These are phyloP conservation scores for Mimachlamys varia DNA, from an alignment of 2,888 invertebrate species.

Conservation along the genomic window DNA sequence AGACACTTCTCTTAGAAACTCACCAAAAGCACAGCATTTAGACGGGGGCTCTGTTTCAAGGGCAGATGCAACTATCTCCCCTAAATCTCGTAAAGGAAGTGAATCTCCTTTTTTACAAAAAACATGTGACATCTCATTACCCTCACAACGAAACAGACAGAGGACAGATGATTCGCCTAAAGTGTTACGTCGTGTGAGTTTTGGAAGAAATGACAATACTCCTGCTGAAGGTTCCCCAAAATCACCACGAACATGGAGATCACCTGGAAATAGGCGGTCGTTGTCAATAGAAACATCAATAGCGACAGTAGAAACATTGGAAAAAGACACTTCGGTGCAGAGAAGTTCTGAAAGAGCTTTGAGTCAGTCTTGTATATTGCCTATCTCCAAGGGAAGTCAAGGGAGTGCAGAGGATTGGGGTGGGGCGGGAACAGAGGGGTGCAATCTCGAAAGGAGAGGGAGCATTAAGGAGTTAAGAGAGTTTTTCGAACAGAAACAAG, in stretches of 20 bases:
- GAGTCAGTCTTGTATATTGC: slow-evolving; percentile 51
- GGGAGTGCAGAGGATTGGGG: slow-evolving; percentile 44
- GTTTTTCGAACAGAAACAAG: slow-evolving; percentile 70
- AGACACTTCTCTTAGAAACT: neutral
- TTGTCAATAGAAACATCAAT: slow-evolving; percentile 41
- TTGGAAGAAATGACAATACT: slow-evolving; percentile 57
- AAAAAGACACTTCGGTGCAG: slow-evolving; percentile 38
- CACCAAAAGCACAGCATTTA: neutral
- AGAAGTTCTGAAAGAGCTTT: slow-evolving; percentile 51
- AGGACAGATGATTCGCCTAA: slow-evolving; percentile 59
- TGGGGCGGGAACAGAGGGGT: slow-evolving; percentile 50
- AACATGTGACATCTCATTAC: neutral
- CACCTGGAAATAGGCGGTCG: slow-evolving; percentile 40
- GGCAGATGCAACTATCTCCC: neutral
- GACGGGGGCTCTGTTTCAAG: slow-evolving; percentile 11
- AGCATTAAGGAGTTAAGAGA: slow-evolving; percentile 76
- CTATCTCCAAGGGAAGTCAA: slow-evolving; percentile 15
- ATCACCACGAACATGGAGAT: slow-evolving; percentile 42
- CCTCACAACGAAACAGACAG: slow-evolving; percentile 34
- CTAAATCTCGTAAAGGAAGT: slow-evolving; percentile 28
- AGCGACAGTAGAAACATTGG: slow-evolving; percentile 25
- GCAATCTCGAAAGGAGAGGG: slow-evolving; percentile 69
- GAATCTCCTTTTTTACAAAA: slow-evolving; percentile 34
- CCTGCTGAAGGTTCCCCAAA: slow-evolving; percentile 59
- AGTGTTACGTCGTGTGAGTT: slow-evolving; percentile 53